A percentile compares a stretch with the other conserved stretches of the same genome.
Evolutionary conservation across 2,113 vertebrate species (phyloP).

Genomic region (Ia io): DNA sequence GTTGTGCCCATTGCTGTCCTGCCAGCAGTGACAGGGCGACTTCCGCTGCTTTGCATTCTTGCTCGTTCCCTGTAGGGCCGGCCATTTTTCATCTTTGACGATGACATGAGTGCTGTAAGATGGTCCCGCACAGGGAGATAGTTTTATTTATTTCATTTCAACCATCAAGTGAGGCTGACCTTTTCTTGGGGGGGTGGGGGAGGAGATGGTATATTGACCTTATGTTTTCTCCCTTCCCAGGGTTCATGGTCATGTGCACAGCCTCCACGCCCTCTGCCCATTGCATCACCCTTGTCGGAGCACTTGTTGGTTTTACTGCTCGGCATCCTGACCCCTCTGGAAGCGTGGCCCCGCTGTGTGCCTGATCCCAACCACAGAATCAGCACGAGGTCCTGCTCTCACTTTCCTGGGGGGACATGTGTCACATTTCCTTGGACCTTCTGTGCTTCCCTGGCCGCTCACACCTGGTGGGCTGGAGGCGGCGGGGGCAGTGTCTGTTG

Average conservation of each 20-base stretch:
- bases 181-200: not conserved
- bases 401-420: not conserved
- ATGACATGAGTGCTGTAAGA: not conserved
- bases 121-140: not conserved
- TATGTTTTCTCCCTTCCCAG: not conserved
- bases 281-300: not conserved
- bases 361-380: not conserved
- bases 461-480: not conserved
- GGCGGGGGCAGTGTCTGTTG: not conserved
- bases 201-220: not conserved
- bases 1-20: not conserved
- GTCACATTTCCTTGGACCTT: not conserved
- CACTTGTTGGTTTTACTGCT: not conserved
- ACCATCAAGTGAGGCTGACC: not conserved
- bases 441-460: not conserved
- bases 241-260: rapidly evolving
- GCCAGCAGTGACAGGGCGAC: not conserved
- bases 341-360: rapidly evolving
- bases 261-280: not conserved
- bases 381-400: not conserved
- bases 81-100: not conserved
- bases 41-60: not conserved
- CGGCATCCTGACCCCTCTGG: not conserved
- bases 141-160: not conserved
- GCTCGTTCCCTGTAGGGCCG: not conserved